Percentiles rank a stretch among this genome's conserved stretches.
Evolutionary conservation across 2,113 vertebrate genomes (phyloP).

Genomic region (Calidris pygmaea): DNA sequence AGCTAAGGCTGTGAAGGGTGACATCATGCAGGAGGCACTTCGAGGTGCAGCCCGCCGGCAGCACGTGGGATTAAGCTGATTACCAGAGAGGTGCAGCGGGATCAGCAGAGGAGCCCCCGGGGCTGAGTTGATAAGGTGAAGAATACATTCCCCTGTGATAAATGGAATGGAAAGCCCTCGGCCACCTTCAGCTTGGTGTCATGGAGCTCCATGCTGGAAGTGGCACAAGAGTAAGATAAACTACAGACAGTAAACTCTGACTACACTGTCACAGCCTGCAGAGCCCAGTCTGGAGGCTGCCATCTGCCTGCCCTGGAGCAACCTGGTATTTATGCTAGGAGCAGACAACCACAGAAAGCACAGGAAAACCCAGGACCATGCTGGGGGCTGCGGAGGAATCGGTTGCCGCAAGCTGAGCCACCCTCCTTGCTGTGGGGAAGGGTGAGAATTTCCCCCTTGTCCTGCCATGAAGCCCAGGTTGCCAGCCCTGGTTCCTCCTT

Average conservation of each 20-base stretch:
- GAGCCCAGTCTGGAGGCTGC: neutral
- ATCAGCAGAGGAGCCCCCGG: neutral
- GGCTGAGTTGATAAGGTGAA: neutral
- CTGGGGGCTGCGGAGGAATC: neutral
- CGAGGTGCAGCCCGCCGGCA: neutral
- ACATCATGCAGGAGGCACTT: neutral
- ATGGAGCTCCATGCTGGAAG: neutral
- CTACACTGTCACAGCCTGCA: neutral
- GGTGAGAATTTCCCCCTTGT: accelerated
- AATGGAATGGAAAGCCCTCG: neutral
- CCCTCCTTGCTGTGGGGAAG: neutral
- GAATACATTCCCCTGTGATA: neutral
- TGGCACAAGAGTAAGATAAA: neutral
- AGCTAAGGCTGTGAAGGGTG: neutral
- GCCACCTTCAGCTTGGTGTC: neutral
- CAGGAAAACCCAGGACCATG: neutral
- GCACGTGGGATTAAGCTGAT: neutral
- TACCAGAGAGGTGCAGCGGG: neutral
- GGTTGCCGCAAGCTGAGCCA: neutral
- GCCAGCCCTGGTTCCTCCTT: neutral
- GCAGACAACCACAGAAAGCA: neutral
- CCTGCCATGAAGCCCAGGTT: neutral
- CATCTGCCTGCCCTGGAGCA: neutral
- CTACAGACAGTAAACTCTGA: neutral
- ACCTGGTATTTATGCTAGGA: neutral